phyloP scores from a whole-genome alignment of 2,888 invertebrate species.

The Caenorhabditis virilis region DNA sequence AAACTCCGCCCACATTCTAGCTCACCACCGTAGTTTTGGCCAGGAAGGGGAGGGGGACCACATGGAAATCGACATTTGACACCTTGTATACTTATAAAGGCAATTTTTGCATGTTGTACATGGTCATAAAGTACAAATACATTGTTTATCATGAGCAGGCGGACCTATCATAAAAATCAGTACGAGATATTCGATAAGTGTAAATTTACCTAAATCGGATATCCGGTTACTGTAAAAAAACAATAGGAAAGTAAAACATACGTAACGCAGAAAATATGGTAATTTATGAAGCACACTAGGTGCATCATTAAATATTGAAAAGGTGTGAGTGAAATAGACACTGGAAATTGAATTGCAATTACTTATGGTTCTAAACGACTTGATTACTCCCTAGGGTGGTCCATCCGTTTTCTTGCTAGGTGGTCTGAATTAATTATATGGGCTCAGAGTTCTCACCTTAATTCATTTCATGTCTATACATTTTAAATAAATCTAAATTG shows the following conservation, averaged over 20 bases:
- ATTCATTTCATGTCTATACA: no score
- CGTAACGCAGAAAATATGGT: not conserved
- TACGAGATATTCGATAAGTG: no score
- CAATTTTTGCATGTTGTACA: not conserved
- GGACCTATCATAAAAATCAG: no score
- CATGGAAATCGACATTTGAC: not conserved
- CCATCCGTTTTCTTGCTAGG: not conserved
- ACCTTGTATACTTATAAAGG: not conserved
- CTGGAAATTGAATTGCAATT: not conserved
- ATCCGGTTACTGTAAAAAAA: no score
- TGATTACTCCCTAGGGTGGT: no score
- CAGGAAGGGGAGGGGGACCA: not conserved
- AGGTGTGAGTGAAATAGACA: not conserved
- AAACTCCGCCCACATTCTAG: slow-evolving; percentile 7
- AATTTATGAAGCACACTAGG: not conserved
- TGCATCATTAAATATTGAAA: not conserved
- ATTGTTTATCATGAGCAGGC: slow-evolving; percentile 6
- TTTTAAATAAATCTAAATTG: no score
- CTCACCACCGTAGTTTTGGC: slow-evolving; percentile 25
- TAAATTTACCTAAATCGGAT: no score
- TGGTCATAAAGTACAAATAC: not conserved
- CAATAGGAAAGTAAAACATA: not conserved
- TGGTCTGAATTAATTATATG: not conserved
- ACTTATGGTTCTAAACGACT: no score
- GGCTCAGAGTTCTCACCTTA: no score